phyloP scores from a whole-genome alignment of 2,113 vertebrate genomes.

The Mellivora capensis region DNA sequence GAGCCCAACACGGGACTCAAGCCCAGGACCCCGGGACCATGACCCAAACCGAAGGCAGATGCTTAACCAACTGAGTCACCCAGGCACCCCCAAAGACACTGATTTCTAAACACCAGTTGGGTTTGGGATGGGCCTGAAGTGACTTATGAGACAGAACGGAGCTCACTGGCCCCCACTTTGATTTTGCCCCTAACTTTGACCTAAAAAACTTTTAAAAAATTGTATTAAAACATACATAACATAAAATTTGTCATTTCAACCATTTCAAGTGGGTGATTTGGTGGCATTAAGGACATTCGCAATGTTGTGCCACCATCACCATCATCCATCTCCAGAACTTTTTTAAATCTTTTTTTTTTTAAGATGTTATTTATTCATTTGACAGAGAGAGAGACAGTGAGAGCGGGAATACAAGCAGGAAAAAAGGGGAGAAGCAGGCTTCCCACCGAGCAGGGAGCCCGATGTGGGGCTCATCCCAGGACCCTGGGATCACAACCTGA shows the following conservation, averaged over 20 bases:
- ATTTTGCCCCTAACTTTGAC: background rate
- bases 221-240: background rate
- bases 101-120: background rate
- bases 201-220: background rate
- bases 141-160: background rate
- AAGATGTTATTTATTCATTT: no score
- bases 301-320: background rate
- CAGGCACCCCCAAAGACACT: background rate
- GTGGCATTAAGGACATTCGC: background rate
- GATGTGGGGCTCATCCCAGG: no score
- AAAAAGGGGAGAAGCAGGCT: no score
- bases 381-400: no score
- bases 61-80: background rate
- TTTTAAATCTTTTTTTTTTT: background rate
- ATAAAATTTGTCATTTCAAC: background rate
- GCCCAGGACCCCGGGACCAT: background rate
- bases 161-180: background rate
- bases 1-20: background rate
- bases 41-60: background rate
- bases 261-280: background rate
- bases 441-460: no score
- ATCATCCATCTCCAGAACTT: background rate
- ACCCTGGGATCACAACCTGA: no score
- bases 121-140: background rate
- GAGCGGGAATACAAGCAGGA: no score